Base-by-base conservation (phyloP, 2,113 vertebrate genomes). In the Anhinga rufa region DNA sequence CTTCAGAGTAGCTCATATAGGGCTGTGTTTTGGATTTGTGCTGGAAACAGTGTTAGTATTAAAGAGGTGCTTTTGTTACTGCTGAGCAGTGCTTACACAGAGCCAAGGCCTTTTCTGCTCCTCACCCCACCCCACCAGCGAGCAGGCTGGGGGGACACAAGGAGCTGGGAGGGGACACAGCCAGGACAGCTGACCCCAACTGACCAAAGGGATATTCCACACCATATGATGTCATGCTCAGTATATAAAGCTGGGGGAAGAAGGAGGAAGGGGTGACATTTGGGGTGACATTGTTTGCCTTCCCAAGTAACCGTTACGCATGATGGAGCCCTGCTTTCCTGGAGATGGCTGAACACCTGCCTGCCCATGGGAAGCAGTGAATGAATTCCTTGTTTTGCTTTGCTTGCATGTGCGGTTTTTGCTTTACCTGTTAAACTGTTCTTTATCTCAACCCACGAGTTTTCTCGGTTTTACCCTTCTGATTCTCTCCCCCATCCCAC, bases 361-460 rank as follows among this genome's bases (percentile, higher is more conserved):
- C 54, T 82, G 38, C 28, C 14, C 1, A 3, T 20, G 25, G n/a
- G 66, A 36, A 79, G 18, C 3, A 14, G 19, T 12, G 51, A 60
- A 46, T 11, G 0, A 40, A 70, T 89, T 74, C 55, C 38, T 46
- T 42, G 13, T 7, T 80, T 71, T 70, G 5, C 29, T 66, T 75
- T 57, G 24, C 7, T 40, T 49, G 22, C 0, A 1, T 22, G 9
- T 0, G 1, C 2, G 1, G n/a, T n/a, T 66, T 76, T 25, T 55
- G 28, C 15, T 86, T 78, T 80, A 4, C 12, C 28, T 52, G 1
- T 75, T 61, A 83, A 65, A 83, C 10, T 61, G 14, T 14, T 14
- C 32, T 76, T 79, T 51, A 17, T 71, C 52, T 58, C 40, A 71
- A 42, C 15, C 13, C 12, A 36, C 0, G 2, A 48, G 16, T 24